Conservation (phyloP, 2,888 invertebrate genomes). For the Macrophya alboannulata region DNA sequence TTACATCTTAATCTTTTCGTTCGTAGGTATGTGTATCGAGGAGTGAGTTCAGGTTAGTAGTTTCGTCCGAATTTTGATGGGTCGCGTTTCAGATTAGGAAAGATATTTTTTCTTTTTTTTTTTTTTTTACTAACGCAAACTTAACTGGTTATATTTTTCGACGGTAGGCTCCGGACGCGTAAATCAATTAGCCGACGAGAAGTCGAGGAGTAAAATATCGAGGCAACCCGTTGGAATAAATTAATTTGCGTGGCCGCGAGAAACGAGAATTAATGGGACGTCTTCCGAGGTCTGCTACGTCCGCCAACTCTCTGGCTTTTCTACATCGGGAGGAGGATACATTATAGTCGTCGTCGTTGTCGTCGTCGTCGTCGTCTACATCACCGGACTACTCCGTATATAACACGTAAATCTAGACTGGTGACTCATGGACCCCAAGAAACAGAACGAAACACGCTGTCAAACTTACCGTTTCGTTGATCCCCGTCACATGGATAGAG, state of each 20-base stretch:
- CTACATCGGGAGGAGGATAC: constrained; percentile 25
- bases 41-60: background rate
- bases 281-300: constrained; percentile 44
- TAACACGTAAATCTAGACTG: background rate
- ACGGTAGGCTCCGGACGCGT: constrained; percentile 33
- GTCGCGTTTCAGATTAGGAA: background rate
- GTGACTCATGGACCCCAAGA: background rate
- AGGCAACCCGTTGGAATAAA: constrained; percentile 46
- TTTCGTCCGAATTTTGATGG: background rate
- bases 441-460: constrained; percentile 9
- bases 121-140: background rate
- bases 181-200: constrained; percentile 48
- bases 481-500: background rate
- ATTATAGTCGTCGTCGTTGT: constrained; percentile 2
- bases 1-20: background rate
- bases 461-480: constrained; percentile 34
- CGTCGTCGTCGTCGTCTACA: background rate
- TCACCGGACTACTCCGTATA: background rate
- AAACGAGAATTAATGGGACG: constrained; percentile 54
- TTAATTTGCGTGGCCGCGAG: constrained; percentile 48
- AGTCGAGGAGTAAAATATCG: constrained; percentile 48
- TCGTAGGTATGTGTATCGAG: background rate
- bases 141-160: constrained; percentile 17
- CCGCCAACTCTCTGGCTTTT: constrained; percentile 41
- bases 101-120: background rate